phyloP scores from a whole-genome alignment of 2,888 invertebrate species.

The Caenorhabditis sp. region DNA sequence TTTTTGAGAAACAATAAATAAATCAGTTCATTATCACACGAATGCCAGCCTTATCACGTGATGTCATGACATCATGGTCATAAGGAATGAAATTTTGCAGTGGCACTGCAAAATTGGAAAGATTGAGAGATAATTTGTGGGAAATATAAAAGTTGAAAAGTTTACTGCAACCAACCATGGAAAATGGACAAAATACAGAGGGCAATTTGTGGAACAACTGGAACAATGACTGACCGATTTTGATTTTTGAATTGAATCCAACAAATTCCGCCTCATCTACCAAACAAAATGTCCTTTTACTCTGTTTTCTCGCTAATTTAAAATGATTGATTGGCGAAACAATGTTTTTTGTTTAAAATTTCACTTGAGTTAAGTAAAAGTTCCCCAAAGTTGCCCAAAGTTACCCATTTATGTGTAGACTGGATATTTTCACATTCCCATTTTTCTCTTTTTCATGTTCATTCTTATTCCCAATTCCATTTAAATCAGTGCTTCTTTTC shows the following conservation, averaged over 20 bases:
- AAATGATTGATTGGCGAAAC: slow-evolving; percentile 51
- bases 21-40: neutral
- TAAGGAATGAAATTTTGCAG: no score
- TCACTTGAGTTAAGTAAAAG: no score
- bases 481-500: neutral
- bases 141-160: neutral
- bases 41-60: neutral
- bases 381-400: no score
- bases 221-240: slow-evolving; percentile 51
- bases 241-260: slow-evolving; percentile 50
- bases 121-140: neutral
- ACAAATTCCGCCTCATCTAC: slow-evolving; percentile 27
- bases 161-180: slow-evolving; percentile 4
- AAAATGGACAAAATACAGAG: slow-evolving; percentile 2
- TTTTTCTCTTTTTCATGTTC: slow-evolving; percentile 38
- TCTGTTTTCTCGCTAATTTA: slow-evolving; percentile 1
- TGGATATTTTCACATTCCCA: neutral
- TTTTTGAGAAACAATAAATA: slow-evolving; percentile 3
- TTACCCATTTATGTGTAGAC: no score
- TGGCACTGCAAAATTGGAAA: neutral
- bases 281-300: slow-evolving; percentile 13
- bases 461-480: slow-evolving; percentile 9
- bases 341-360: slow-evolving; percentile 20
- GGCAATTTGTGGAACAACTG: slow-evolving; percentile 46
- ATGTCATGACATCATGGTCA: no score